Conservation (phyloP, 2,888 invertebrate species). For the Hirudinaria manillensis region DNA sequence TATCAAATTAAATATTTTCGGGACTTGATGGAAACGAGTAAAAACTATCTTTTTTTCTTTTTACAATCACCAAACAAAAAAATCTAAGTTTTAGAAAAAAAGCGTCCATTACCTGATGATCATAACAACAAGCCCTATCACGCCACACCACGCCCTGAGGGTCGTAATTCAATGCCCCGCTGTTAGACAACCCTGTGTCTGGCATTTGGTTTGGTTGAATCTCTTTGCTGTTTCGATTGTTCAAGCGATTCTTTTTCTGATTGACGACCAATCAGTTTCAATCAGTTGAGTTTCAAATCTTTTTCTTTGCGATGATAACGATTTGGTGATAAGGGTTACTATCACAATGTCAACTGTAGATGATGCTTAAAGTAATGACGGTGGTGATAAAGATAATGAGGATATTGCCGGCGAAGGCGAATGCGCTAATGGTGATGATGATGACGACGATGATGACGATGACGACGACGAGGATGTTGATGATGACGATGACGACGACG, state of each 20-base stretch:
- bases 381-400: background rate
- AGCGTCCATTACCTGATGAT: background rate
- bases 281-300: too few species aligned
- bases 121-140: background rate
- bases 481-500: conserved; percentile 32
- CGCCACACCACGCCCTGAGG: too few species aligned
- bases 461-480: conserved; percentile 14
- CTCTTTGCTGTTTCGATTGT: background rate
- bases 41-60: too few species aligned
- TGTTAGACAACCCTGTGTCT: too few species aligned
- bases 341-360: background rate
- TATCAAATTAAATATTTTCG: too few species aligned
- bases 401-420: background rate
- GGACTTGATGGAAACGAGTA: too few species aligned
- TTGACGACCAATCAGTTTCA: background rate
- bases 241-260: background rate
- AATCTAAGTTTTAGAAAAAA: too few species aligned
- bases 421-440: background rate
- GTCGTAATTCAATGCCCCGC: too few species aligned
- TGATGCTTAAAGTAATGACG: background rate
- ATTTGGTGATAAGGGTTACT: background rate
- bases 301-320: background rate
- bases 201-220: too few species aligned
- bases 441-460: conserved; percentile 1
- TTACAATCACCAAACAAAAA: too few species aligned